Percentiles rank a stretch among this genome's conserved stretches.
phyloP scores from a whole-genome alignment of 2,113 vertebrate species.

The Cyprinodon variegatus region DNA sequence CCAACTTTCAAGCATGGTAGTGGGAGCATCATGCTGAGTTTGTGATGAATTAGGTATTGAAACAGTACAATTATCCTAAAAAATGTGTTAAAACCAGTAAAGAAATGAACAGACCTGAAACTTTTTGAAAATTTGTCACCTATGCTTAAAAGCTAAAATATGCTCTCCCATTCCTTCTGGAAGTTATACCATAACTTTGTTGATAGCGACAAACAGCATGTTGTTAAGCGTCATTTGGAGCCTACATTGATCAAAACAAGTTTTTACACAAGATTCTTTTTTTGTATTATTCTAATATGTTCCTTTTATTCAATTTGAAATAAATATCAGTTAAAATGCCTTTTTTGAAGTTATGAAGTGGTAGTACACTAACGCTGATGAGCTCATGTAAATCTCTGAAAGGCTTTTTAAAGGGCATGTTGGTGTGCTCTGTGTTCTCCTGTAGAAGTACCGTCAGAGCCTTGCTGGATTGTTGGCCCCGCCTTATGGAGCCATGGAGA shows the following conservation, averaged over 20 bases:
- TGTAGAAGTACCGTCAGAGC: conserved; percentile 97
- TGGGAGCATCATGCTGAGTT: not conserved
- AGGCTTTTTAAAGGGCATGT: not conserved
- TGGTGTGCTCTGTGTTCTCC: conserved; percentile 52
- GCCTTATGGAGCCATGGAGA: conserved; percentile 99
- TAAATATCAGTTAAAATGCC: not conserved
- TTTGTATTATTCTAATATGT: no score
- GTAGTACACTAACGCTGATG: not conserved
- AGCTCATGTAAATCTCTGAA: no score
- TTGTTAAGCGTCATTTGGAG: no score
- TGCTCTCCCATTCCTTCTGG: no score
- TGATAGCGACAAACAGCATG: no score
- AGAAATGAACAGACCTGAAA: no score
- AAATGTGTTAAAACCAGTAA: not conserved
- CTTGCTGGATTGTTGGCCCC: conserved; percentile 96
- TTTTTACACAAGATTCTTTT: no score
- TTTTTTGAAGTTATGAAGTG: not conserved
- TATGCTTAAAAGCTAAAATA: no score
- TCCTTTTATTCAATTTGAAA: not conserved
- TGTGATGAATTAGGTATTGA: not conserved
- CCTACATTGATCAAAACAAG: no score
- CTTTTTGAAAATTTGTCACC: no score
- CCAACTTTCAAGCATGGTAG: not conserved
- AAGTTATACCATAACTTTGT: no score
- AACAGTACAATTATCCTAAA: not conserved